Percentiles rank a stretch among this genome's conserved stretches.
These are phyloP conservation scores for Volucella inflata DNA, from an alignment of 2,888 invertebrate genomes.

Conservation along the genomic window DNA sequence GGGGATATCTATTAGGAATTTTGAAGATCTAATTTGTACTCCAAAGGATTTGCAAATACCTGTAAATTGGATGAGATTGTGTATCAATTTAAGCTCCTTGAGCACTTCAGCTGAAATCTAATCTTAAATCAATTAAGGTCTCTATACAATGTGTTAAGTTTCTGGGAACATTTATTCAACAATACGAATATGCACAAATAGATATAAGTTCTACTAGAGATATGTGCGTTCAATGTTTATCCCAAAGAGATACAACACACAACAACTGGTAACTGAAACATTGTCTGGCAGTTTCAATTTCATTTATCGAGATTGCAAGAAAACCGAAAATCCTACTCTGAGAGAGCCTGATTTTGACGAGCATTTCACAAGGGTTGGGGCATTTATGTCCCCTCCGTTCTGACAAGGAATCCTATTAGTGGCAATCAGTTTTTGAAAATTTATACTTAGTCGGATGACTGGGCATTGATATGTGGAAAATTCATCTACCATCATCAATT, in stretches of 20 bases:
- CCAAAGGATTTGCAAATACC: too few relatives aligned
- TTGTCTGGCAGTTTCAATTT: slow-evolving; percentile 3
- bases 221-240: slow-evolving; percentile 1
- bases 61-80: too few relatives aligned
- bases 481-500: slow-evolving; percentile 13
- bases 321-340: not conserved
- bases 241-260: not conserved
- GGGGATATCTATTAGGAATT: not conserved
- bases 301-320: not conserved
- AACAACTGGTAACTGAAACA: not conserved
- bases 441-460: not conserved
- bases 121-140: too few relatives aligned
- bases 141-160: not conserved
- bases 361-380: slow-evolving; percentile 1
- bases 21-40: not conserved
- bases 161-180: not conserved
- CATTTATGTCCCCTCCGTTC: not conserved
- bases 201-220: too few relatives aligned
- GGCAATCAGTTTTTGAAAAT: slow-evolving; percentile 40
- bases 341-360: slow-evolving; percentile 1
- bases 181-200: not conserved
- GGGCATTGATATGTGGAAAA: slow-evolving; percentile 2
- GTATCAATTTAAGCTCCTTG: too few relatives aligned
- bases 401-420: slow-evolving; percentile 17
- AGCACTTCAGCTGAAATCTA: too few relatives aligned